Evolutionary conservation across 2,888 invertebrate genomes (phyloP).

Genomic region (Schizaphis graminum): DNA sequence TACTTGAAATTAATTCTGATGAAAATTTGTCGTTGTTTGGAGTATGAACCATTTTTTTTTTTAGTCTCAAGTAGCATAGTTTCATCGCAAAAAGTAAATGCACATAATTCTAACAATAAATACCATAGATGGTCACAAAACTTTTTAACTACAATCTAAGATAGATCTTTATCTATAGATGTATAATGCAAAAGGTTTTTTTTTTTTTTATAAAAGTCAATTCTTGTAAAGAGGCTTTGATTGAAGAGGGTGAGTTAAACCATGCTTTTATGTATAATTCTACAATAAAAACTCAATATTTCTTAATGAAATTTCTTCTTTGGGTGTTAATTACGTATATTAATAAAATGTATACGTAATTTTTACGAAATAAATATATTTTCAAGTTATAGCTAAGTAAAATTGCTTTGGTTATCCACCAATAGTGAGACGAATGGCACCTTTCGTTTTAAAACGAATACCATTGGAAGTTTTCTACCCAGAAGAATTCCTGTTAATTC

Average conservation of each 20-base stretch:
- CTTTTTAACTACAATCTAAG: background rate
- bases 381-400: conserved; percentile 69
- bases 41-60: background rate
- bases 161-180: background rate
- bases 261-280: background rate
- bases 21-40: background rate
- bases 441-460: too few species aligned
- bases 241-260: background rate
- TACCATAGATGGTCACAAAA: background rate
- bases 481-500: too few species aligned
- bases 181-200: background rate
- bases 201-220: background rate
- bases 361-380: conserved; percentile 68
- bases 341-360: too few species aligned
- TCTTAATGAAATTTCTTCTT: background rate
- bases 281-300: background rate
- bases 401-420: conserved; percentile 69
- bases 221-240: background rate
- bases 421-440: conserved; percentile 54
- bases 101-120: background rate
- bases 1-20: background rate
- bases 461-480: too few species aligned
- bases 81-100: background rate
- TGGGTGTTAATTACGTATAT: conserved; percentile 67
- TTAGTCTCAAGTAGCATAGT: background rate